Evolutionary conservation across 2,797 vertebrate species (phyloP), one percentile per base, ranked within the genome.

Genomic region (Melanotaenia trifasciata): DNA sequence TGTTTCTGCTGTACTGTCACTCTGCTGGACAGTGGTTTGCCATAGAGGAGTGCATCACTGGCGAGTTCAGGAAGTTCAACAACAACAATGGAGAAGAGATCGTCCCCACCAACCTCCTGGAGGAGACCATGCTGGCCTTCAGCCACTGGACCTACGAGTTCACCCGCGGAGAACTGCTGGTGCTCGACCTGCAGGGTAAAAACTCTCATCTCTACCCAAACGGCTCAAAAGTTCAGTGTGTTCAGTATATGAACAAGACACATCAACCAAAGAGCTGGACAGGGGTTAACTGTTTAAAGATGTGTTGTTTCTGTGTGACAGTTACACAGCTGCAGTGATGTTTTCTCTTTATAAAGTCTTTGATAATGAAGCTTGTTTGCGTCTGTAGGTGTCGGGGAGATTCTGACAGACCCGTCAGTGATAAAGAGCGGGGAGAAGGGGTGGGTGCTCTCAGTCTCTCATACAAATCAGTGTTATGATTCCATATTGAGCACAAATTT

Each of bases 11-110:
- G 51, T 99, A 98, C 92, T 99, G 97, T 92, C 98, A 99, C 86
- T 99, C 98, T 64, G 98, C 97, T n/a, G 97, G 97, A 26, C 97
- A 99, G 89, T 99, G 98, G 98, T 99, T 99, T 78, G 97, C 98
- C 2, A 97, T 99, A 67, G 98, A 99, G 85, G 98, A 99, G 83
- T 99, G 98, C 83, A 99, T 99, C 93, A 98, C 97, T 0, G 98
- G 98, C 50, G 98, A 99, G 88, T 99, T 99, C 87, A 94, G 98
- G 74, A 99, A 99, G 93, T 99, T 99, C 18, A 99, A 99, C 84
- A 99, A 99, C 87, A 99, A 99, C 90, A 99, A 99, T 0, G 98
- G 98, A n/a, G 97, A 99, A 61, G 98, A 99, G 84, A 99, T 98
- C 57, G 96, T 97, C 67, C 97, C 98, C 77, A 97, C 96, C 53